These are phyloP conservation scores for Anneissia japonica DNA, from an alignment of 35 echinoderm and acorn worm genomes.

Conservation along the genomic window DNA sequence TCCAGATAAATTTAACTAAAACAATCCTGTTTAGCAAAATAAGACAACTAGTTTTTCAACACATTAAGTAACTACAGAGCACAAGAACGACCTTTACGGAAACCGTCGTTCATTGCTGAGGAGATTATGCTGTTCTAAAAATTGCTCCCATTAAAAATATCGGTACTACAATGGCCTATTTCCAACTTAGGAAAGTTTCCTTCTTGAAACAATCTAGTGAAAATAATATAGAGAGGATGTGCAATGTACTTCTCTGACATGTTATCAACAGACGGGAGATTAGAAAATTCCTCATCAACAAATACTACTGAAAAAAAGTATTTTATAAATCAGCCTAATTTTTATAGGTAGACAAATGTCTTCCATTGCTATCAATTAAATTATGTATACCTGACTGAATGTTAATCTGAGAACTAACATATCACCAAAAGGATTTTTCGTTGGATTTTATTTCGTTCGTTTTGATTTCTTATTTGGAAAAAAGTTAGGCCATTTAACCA, in stretches of 20 bases:
- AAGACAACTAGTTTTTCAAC: not conserved
- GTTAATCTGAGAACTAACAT: not conserved
- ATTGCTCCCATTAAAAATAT: constrained; percentile 22
- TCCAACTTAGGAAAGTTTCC: constrained; percentile 17
- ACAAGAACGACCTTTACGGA: constrained; percentile 20
- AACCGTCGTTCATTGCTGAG: constrained; percentile 14
- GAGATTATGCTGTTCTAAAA: constrained; percentile 4
- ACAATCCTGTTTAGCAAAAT: not conserved
- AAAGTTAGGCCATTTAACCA: not conserved
- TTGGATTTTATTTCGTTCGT: not conserved
- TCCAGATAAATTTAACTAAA: constrained; percentile 19
- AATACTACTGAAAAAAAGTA: not conserved
- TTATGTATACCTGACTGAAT: not conserved
- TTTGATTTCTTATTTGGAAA: not conserved
- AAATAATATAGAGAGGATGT: constrained; percentile 20
- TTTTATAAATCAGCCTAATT: not conserved
- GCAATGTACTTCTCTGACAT: not conserved
- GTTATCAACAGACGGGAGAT: not conserved
- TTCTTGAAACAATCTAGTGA: constrained; percentile 8
- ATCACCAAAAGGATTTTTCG: not conserved
- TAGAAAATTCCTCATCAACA: not conserved
- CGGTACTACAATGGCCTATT: not conserved
- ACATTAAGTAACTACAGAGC: constrained; percentile 14
- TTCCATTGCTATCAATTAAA: not conserved
- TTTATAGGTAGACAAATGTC: not conserved